Base-by-base conservation (phyloP, 2,888 invertebrate genomes). In the Agrotis puta region DNA sequence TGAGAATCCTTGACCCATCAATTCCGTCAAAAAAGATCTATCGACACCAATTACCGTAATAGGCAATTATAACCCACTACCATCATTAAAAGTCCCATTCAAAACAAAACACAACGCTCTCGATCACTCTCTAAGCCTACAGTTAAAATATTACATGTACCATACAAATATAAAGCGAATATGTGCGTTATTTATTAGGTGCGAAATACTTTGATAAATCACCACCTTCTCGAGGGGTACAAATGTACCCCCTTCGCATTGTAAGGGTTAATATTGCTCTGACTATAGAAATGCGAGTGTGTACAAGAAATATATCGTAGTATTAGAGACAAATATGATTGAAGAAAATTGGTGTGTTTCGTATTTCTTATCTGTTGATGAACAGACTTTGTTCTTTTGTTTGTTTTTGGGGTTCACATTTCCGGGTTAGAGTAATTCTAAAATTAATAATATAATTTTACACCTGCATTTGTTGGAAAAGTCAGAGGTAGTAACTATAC, bases 141-240 rank as follows among this genome's bases (percentile, higher is more conserved):
- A 81, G 79, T 85, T 90, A 86, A 90, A 91, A 90, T 89, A 88
- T 90, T 85, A 88, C 88, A 86, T 86, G 89, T 88, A 87, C 87
- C 89, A 85, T 85, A 85, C 82, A 85, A 88, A 85, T 87, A 88
- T 88, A 88, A 87, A 81, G 88, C 87, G 87, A 89, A 89, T 90
- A 88, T 89, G 88, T 89, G 82, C 83, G 90, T 92, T 93, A 94
- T 94, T 94, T 94, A 94, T 94, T 93, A 94, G 93, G 94, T 94
- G 94, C 91, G 93, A 94, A 93, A 94, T 92, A 91, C 93, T 89
- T 91, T 93, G 93, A 93, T 92, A 92, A 92, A 93, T 92, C 91
- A 89, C 89, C 89, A 86, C 90, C 91, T 90, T 84, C 72, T 66
- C 59, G 82, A 82, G 88, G 88, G 86, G 86, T 83, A 85, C 75